Percentiles rank a stretch among this genome's conserved stretches.
phyloP scores from a whole-genome alignment of 2,888 invertebrate species.

The Fabriciana adippe region DNA sequence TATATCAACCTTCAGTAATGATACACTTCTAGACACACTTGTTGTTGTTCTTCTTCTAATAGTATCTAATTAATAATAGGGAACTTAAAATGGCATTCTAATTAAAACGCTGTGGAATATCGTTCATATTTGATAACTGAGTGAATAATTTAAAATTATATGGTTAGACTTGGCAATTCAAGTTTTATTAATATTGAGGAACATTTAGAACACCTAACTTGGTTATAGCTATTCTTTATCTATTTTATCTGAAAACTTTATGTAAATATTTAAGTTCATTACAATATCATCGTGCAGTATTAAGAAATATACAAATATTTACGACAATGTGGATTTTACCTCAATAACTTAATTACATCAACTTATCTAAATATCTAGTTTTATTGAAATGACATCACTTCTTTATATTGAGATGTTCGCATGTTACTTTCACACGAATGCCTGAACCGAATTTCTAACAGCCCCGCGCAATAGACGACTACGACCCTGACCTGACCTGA shows the following conservation, averaged over 20 bases:
- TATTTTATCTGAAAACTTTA: constrained; percentile 17
- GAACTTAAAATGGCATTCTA: not conserved
- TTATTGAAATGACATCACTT: constrained; percentile 12
- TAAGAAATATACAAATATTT: constrained; percentile 27
- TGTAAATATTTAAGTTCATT: constrained; percentile 15
- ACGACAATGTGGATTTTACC: constrained; percentile 29
- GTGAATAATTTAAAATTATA: no score
- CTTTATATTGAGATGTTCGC: not conserved
- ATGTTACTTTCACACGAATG: no score
- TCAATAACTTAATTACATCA: constrained; percentile 24
- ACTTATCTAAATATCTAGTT: constrained; percentile 18
- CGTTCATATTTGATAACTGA: no score
- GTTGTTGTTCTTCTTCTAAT: no score
- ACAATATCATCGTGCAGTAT: constrained; percentile 7
- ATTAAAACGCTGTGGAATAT: no score
- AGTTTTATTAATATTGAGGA: not conserved
- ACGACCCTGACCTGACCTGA: not conserved
- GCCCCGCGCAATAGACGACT: no score
- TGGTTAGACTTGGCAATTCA: not conserved
- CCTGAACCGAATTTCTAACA: no score
- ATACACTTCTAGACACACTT: no score
- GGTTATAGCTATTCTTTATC: not conserved
- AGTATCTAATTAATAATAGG: not conserved
- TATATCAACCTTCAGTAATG: no score
- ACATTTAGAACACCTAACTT: not conserved